phyloP scores from a whole-genome alignment of 2,888 invertebrate species.

The Sisyra terminalis region DNA sequence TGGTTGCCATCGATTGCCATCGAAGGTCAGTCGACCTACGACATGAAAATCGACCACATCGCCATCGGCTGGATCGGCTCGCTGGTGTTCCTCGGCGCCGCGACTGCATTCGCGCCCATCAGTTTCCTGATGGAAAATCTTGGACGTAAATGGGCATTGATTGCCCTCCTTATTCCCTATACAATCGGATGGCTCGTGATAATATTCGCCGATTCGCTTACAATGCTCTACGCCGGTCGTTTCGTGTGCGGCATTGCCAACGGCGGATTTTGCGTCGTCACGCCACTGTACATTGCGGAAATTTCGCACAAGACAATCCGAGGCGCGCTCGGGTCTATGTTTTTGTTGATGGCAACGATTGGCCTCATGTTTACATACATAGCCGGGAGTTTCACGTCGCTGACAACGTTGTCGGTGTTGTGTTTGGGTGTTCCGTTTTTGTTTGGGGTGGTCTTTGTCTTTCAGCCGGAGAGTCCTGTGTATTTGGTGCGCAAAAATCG shows the following conservation, averaged over 20 bases:
- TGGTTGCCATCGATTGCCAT: constrained; percentile 51
- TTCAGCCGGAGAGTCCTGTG: constrained; percentile 72
- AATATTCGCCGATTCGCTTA: constrained; percentile 41
- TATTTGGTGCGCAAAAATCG: constrained; percentile 43
- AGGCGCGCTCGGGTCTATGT: constrained; percentile 66
- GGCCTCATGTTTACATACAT: constrained; percentile 62
- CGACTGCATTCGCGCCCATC: constrained; percentile 47
- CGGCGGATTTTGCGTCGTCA: constrained; percentile 62
- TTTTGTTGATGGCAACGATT: constrained; percentile 62
- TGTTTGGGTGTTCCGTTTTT: constrained; percentile 45
- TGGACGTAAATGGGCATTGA: constrained; percentile 50
- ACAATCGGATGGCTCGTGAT: constrained; percentile 52
- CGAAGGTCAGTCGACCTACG: constrained; percentile 29
- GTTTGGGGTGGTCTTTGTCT: constrained; percentile 47
- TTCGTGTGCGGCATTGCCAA: constrained; percentile 53
- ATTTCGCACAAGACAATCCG: constrained; percentile 64
- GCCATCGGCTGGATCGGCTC: constrained; percentile 54
- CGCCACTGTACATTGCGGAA: constrained; percentile 68
- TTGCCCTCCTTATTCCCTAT: constrained; percentile 42
- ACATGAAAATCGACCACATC: constrained; percentile 30
- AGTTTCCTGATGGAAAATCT: constrained; percentile 47
- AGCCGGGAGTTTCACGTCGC: constrained; percentile 39
- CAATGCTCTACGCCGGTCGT: constrained; percentile 41
- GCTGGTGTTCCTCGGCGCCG: constrained; percentile 50
- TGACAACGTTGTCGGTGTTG: constrained; percentile 43